These are phyloP conservation scores for Catamblyrhynchus diadema DNA, from an alignment of 2,797 vertebrate genomes.

Conservation along the genomic window DNA sequence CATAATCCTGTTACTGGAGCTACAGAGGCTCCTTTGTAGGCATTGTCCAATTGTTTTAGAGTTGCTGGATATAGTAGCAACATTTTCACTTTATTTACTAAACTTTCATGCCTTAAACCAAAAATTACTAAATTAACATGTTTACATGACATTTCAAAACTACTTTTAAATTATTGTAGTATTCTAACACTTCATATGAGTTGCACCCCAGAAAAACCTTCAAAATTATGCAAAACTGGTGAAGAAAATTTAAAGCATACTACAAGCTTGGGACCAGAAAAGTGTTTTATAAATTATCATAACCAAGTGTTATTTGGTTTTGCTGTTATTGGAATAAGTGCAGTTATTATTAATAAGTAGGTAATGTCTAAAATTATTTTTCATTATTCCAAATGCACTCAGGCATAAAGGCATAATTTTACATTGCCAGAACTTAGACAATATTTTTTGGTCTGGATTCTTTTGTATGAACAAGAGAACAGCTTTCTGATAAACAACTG, in stretches of 20 bases:
- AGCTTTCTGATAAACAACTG: background rate
- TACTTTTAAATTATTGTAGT: background rate
- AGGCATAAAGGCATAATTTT: slow-evolving; percentile 37
- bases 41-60: background rate
- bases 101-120: background rate
- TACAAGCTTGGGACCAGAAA: background rate
- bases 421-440: background rate
- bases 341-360: slow-evolving; percentile 58
- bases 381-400: slow-evolving; percentile 33
- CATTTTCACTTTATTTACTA: background rate
- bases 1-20: background rate
- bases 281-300: slow-evolving; percentile 45
- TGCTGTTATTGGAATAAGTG: slow-evolving; percentile 26
- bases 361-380: slow-evolving; percentile 61
- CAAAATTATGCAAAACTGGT: background rate
- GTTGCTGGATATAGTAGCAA: background rate
- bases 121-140: background rate
- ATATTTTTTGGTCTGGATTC: background rate
- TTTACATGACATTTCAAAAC: background rate
- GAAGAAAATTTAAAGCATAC: background rate
- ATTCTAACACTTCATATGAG: background rate
- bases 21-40: background rate
- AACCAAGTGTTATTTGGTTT: slow-evolving; percentile 56
- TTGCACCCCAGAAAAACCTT: background rate
- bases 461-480: background rate